Evolutionary conservation across 2,797 vertebrate genomes (phyloP), one percentile per base, ranked within the genome.

Genomic region (Merluccius polli): DNA sequence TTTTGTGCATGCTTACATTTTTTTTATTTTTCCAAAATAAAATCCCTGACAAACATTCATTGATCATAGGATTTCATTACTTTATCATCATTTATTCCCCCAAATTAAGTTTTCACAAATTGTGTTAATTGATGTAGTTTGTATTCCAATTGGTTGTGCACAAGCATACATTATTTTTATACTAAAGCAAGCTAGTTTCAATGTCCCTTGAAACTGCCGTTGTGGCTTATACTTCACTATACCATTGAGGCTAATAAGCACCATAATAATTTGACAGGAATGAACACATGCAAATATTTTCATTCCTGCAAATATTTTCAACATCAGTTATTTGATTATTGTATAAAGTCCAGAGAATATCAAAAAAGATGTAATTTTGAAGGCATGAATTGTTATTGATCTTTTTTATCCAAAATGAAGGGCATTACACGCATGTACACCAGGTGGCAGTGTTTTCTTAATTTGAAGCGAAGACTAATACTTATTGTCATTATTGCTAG

Each of bases 361-460:
- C 6, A 24, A 10, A 24, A 38, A 38, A 59, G 9, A n/a, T 59
- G 52, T 59, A 21, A 59, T 18, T 35, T 35, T 35, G 44, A 48
- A 18, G 44, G 16, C 16, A 48, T 48, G 44, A 18, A 52, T 52
- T 52, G 44, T 52, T 5, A 18, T 52, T 52, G 44, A 18, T 52
- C 16, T 52, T 52, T 21, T 21, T 52, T 5, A 52, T 52, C 16
- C 44, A 52, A 52, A 52, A 6, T 4, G 15, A 52, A 52, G 44
- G 44, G n/a, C 52, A 59, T 24, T n/a, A 59, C n/a, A 8, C 2
- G 52, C n/a, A 59, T 59, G 52, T 69, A n/a, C 84, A 81, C 81
- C 52, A 52, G 82, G 73, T 69, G 76, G 81, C 81, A 77, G 77
- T 85, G 71, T 9, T 76, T 59, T 29, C 35, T 21, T 75, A 29